Evolutionary conservation across 2,797 vertebrate species (phyloP), one percentile per base, ranked within the genome.

Genomic region (Ataeniobius toweri): DNA sequence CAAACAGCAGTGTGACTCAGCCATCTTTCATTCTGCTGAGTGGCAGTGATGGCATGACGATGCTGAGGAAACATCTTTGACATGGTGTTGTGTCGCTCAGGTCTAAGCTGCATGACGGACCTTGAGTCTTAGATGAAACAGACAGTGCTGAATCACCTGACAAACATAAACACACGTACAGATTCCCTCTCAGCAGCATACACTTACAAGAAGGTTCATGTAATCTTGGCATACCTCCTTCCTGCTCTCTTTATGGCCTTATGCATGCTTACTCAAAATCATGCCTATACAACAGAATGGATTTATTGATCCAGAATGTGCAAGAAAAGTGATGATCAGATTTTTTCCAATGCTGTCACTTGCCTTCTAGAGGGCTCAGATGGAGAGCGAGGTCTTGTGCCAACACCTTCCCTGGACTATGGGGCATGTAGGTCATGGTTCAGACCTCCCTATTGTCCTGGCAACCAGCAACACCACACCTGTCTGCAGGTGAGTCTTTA

Each of bases 141-240:
- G 82, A 91, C 86, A 79, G 41, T 85, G 88, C 91, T 84, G 87
- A 91, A 89, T 91, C 79, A 86, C 83, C 80, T 59, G 77, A 74
- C 59, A 61, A 80, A 73, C 75, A 24, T 26, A 71, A 48, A 59
- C 56, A 51, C 71, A 58, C 69, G 2, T 5, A 76, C 59, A 77
- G 22, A 76, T 67, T 70, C 71, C 63, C 44, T 6, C 22, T 46
- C 22, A 68, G 69, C 65, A 70, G 24, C 16, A 22, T 55, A 31
- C 68, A 51, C 12, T 73, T 26, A 48, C 48, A 61, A 83, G 71
- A 82, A 78, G 51, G 74, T 14, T 36, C 58, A 71, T 72, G 73
- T 67, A 6, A 39, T n/a, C 69, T 75, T 82, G 51, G 46, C 75
- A 80, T 85, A 88, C 79, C 80, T 85, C 85, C 75, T 77, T 65